Percentiles rank a stretch among this genome's conserved stretches.
Evolutionary conservation across 92 coral and sea anemone genomes (phyloP).

Genomic region (Parazoanthus atlanticus): DNA sequence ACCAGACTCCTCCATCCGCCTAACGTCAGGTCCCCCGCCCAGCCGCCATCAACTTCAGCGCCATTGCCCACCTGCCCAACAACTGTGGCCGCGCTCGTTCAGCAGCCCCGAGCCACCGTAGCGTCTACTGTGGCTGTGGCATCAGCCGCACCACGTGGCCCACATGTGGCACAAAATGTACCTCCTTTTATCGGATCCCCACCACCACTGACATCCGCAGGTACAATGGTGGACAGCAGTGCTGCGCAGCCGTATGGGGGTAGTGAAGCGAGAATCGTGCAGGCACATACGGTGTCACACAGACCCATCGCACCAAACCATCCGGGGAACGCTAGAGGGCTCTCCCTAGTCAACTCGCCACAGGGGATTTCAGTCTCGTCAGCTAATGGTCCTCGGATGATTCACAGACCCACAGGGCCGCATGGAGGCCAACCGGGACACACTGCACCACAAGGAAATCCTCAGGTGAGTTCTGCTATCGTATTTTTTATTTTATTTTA

Average conservation of each 20-base stretch:
- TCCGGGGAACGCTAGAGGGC: conserved; percentile 63
- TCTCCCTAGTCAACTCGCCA: conserved; percentile 24
- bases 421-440: conserved; percentile 51
- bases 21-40: conserved; percentile 20
- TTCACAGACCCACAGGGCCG: conserved; percentile 44
- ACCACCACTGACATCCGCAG: conserved; percentile 34
- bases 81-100: conserved; percentile 19
- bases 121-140: conserved; percentile 3
- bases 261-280: conserved; percentile 33
- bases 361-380: conserved; percentile 17
- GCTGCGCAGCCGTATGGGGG: not conserved
- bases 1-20: conserved; percentile 14
- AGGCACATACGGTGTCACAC: conserved; percentile 55
- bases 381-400: conserved; percentile 19
- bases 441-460: conserved; percentile 43
- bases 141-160: conserved; percentile 4
- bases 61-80: conserved; percentile 8
- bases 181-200: conserved; percentile 23
- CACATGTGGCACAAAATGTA: conserved; percentile 21
- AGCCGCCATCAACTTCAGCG: not conserved
- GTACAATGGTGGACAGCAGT: conserved; percentile 11
- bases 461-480: conserved; percentile 23
- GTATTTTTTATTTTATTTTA: not conserved
- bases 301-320: conserved; percentile 73
- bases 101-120: conserved; percentile 16